Base-by-base conservation (phyloP, 2,113 vertebrate genomes). In the Solenodon paradoxus region DNA sequence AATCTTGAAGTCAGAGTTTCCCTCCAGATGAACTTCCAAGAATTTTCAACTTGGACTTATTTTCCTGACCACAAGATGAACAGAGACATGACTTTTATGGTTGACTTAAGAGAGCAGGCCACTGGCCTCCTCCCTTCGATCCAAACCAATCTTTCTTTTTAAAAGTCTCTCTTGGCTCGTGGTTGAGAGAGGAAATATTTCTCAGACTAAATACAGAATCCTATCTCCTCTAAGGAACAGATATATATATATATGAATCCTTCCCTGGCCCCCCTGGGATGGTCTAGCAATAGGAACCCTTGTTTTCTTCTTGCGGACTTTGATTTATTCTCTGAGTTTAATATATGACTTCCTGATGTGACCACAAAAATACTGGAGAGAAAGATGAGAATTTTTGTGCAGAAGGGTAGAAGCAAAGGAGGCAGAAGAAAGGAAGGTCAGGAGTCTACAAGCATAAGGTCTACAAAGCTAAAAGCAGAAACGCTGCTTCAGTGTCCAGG, bases 1-100 rank as follows among this genome's bases (percentile, higher is more conserved):
- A 75, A 22, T 28, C 26, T 6, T 57, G n/a, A 85, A 74, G 57
- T 61, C 64, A 64, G 64, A 91, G 45, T 86, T 77, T 64, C 79
- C 74, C 77, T 26, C 59, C 28, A 57, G 61, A 68, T 53, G 38
- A 80, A 45, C 3, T 4, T 40, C 17, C 13, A 68, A 69, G 45
- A 55, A 32, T 55, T 63, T 89, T 49, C 51, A 86, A 57, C 32
- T 66, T 68, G n/a, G 26, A 32, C 40, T 63, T 7, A 8, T 89
- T 85, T 85, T 77, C 68, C n/a, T n/a, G 19, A 92, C 63, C 55
- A 79, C 35, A 57, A 24, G 24, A 42, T 51, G 61, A 84, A 68
- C 4, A 45, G 59, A 89, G 84, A 51, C 24, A 16, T 15, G 32
- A 53, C 61, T 80, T 47, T 75, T 35, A n/a, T 20, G 15, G 66